Conservation (phyloP, 2,113 vertebrate species). For the Sinosuthora webbiana region DNA sequence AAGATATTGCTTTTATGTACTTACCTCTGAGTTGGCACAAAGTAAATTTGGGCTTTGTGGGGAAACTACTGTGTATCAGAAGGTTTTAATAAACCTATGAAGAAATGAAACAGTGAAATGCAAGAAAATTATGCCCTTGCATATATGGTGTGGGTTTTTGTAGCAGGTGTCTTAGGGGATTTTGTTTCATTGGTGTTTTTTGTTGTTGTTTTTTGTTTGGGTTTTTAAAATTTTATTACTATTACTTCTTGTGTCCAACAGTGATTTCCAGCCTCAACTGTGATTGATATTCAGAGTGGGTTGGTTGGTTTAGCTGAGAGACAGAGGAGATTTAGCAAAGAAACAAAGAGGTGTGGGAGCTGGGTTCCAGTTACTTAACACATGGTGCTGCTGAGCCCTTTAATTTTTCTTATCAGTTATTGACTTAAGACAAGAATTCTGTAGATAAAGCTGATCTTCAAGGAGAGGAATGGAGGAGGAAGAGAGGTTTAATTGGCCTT, state of each 20-base stretch:
- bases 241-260: neutral
- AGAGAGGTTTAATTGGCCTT: slow-evolving; percentile 30
- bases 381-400: slow-evolving; percentile 15
- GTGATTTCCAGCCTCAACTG: neutral
- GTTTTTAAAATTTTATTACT: neutral
- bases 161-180: neutral
- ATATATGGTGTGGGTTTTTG: neutral
- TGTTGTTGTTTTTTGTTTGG: neutral
- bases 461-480: neutral
- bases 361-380: slow-evolving; percentile 24
- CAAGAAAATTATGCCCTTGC: neutral
- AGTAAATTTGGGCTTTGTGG: neutral
- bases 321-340: neutral
- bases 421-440: slow-evolving; percentile 59
- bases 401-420: slow-evolving; percentile 65
- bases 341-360: neutral
- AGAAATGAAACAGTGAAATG: neutral
- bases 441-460: slow-evolving; percentile 50
- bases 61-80: neutral
- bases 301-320: neutral
- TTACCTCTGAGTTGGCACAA: neutral
- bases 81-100: neutral
- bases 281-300: neutral
- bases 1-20: neutral
- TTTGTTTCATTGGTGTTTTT: neutral